Conservation (phyloP, 1,140 invertebrate genomes). For the Zaprionus vittiger region DNA sequence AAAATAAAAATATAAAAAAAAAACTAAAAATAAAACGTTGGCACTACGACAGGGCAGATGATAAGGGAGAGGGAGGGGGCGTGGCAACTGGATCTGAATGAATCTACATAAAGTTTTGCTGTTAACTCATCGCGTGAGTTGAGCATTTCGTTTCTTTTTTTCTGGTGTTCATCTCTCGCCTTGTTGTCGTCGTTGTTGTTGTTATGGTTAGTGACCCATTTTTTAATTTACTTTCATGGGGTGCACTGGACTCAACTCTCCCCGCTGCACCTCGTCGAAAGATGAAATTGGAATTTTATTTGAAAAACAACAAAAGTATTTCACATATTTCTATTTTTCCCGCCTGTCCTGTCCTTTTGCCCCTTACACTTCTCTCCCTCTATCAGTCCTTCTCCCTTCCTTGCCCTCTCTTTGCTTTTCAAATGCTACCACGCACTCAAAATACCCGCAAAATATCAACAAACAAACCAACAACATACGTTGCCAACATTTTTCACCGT, state of each 20-base stretch:
- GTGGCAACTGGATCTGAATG: neutral
- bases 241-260: neutral
- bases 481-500: conserved; percentile 25
- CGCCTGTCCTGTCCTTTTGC: neutral
- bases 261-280: conserved; percentile 16
- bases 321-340: conserved; percentile 34
- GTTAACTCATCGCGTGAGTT: conserved; percentile 79
- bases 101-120: conserved; percentile 65
- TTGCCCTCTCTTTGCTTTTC: neutral
- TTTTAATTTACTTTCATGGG: conserved; percentile 67
- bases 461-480: conserved; percentile 39
- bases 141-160: conserved; percentile 36
- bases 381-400: neutral
- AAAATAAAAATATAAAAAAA: neutral
- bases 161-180: conserved; percentile 34
- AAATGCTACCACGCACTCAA: conserved; percentile 19
- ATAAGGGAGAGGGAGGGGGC: neutral
- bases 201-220: conserved; percentile 57
- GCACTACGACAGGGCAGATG: neutral
- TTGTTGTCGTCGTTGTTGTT: conserved; percentile 13
- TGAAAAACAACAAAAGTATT: conserved; percentile 61
- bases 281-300: conserved; percentile 76
- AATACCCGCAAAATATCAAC: conserved; percentile 31
- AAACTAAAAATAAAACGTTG: neutral
- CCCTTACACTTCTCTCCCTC: neutral